Percentiles rank a stretch among this genome's conserved stretches.
Conservation (phyloP, 64 coral and sea anemone genomes). For the Actinia equina region DNA sequence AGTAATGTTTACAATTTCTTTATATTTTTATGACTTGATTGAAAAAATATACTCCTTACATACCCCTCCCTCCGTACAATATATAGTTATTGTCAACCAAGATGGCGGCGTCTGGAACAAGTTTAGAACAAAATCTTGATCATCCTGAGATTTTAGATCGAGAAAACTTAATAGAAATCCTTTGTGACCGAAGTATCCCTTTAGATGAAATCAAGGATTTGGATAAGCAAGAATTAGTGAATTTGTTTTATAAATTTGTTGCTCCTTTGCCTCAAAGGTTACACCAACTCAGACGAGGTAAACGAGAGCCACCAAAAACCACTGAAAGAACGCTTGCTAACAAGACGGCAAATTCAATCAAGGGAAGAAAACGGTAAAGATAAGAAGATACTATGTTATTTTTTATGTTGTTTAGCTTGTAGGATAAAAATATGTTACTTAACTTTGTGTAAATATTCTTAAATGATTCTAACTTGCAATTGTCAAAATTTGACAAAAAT, state of each 20-base stretch:
- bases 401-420: neutral
- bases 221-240: slow-evolving; percentile 67
- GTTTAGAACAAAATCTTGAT: slow-evolving; percentile 30
- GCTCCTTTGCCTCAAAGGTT: slow-evolving; percentile 66
- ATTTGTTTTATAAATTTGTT: slow-evolving; percentile 69
- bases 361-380: slow-evolving; percentile 2
- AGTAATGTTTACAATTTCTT: neutral
- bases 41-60: neutral
- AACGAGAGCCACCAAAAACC: slow-evolving; percentile 19
- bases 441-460: too few relatives aligned
- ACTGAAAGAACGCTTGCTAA: neutral
- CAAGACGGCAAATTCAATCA: neutral
- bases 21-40: neutral
- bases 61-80: slow-evolving; percentile 27
- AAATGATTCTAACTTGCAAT: too few relatives aligned
- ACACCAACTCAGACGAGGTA: slow-evolving; percentile 72
- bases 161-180: slow-evolving; percentile 68
- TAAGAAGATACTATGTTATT: neutral
- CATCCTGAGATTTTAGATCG: slow-evolving; percentile 75
- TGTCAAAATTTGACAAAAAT: too few relatives aligned
- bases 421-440: too few relatives aligned
- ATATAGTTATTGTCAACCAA: neutral
- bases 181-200: slow-evolving; percentile 56
- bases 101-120: slow-evolving; percentile 39
- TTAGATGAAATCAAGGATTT: slow-evolving; percentile 50